Percentiles rank a stretch among this genome's conserved stretches.
These are phyloP conservation scores for Sebastes reedi DNA, from an alignment of 2,797 vertebrate genomes.

Conservation along the genomic window DNA sequence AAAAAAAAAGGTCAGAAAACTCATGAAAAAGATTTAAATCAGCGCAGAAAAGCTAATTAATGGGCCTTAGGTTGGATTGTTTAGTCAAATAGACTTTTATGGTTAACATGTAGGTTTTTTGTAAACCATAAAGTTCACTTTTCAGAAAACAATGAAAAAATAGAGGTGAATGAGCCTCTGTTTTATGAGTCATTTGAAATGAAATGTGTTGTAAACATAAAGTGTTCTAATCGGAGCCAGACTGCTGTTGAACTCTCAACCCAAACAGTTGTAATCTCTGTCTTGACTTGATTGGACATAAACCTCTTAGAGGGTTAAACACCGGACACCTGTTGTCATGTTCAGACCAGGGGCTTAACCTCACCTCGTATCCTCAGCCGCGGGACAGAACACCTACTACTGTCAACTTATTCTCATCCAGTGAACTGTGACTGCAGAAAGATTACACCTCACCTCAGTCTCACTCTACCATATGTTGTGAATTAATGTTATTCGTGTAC, in stretches of 20 bases:
- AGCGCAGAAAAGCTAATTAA: background rate
- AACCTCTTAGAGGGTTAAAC: slow-evolving; percentile 77
- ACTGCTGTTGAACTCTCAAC: slow-evolving; percentile 22
- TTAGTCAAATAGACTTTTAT: background rate
- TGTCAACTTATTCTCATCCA: background rate
- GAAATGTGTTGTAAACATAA: background rate
- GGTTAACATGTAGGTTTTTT: background rate
- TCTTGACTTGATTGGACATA: slow-evolving; percentile 76
- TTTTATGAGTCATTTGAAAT: background rate
- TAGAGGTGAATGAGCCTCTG: background rate
- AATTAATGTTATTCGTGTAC: background rate
- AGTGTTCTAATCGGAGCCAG: slow-evolving; percentile 9
- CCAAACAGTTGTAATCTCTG: slow-evolving; percentile 62
- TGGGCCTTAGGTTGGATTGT: background rate
- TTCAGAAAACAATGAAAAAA: background rate
- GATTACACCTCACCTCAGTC: background rate
- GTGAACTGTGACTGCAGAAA: background rate
- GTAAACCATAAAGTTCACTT: background rate
- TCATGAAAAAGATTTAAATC: background rate
- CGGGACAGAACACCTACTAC: background rate
- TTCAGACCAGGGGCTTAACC: slow-evolving; percentile 49
- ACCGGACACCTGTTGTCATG: slow-evolving; percentile 35
- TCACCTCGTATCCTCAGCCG: slow-evolving; percentile 12
- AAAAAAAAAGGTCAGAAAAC: background rate
- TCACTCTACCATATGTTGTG: background rate